Percentiles rank a stretch among this genome's conserved stretches.
These are phyloP conservation scores for Lordiphosa mommai DNA, from an alignment of 1,140 invertebrate species.

Conservation along the genomic window DNA sequence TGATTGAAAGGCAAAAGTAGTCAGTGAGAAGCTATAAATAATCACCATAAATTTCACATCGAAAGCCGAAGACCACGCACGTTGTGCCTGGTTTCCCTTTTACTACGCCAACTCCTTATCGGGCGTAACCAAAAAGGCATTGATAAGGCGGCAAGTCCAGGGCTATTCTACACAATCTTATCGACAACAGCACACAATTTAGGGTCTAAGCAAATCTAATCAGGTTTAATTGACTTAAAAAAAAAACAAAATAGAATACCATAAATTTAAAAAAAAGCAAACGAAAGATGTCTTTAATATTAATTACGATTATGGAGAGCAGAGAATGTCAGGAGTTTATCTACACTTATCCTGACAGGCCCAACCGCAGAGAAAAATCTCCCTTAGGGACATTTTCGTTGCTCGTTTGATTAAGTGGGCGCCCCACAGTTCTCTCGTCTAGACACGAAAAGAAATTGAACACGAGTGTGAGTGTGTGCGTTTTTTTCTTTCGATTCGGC, in stretches of 20 bases:
- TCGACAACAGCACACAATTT: not conserved
- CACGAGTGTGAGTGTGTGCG: not conserved
- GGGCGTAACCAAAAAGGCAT: conserved; percentile 18
- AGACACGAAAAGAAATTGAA: conserved; percentile 17
- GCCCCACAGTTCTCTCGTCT: conserved; percentile 45
- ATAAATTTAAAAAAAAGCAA: not conserved
- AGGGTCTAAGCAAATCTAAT: conserved; percentile 52
- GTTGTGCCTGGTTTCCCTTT: conserved; percentile 13
- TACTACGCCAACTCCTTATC: conserved; percentile 30
- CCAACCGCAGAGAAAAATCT: conserved; percentile 8
- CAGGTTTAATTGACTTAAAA: conserved; percentile 45
- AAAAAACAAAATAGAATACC: conserved; percentile 1
- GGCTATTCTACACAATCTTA: conserved; percentile 17
- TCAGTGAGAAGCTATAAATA: conserved; percentile 46
- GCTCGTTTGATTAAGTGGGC: conserved; percentile 67
- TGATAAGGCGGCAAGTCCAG: conserved; percentile 49
- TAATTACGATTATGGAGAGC: conserved; percentile 62
- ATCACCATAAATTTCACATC: conserved; percentile 28
- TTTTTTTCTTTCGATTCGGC: conserved; percentile 22
- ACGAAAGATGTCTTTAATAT: conserved; percentile 28
- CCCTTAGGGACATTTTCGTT: conserved; percentile 29
- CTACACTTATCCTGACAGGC: not conserved
- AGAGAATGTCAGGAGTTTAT: conserved; percentile 12
- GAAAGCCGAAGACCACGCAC: conserved; percentile 33
- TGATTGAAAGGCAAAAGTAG: conserved; percentile 46